A percentile compares a stretch with the other conserved stretches of the same genome.
Conservation (phyloP, 1,140 invertebrate genomes). For the Zaprionus capensis region DNA sequence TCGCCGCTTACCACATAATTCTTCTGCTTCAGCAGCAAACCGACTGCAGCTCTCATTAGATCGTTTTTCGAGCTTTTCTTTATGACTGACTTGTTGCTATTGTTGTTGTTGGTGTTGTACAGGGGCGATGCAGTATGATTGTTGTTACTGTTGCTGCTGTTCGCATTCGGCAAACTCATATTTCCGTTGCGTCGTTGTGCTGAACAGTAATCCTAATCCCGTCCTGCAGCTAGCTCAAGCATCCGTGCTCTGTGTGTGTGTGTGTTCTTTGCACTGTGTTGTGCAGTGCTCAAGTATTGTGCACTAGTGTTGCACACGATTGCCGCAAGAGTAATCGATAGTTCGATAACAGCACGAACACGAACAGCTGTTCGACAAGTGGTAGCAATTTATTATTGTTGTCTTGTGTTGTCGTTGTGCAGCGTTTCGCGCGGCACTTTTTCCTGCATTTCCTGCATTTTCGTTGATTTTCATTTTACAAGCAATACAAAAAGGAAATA, state of each 20-base stretch:
- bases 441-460: constrained; percentile 11
- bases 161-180: constrained; percentile 72
- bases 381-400: constrained; percentile 27
- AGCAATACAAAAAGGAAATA: constrained; percentile 2
- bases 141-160: constrained; percentile 44
- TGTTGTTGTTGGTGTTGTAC: constrained; percentile 46
- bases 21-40: constrained; percentile 77
- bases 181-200: constrained; percentile 43
- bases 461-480: constrained; percentile 2
- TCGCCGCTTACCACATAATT: constrained; percentile 76
- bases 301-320: constrained; percentile 23
- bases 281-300: constrained; percentile 4
- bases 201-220: constrained; percentile 63
- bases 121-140: constrained; percentile 61
- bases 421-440: constrained; percentile 27
- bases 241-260: constrained; percentile 36
- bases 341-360: background rate
- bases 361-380: constrained; percentile 38
- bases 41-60: constrained; percentile 76
- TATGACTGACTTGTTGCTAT: constrained; percentile 56
- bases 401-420: constrained; percentile 35
- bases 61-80: constrained; percentile 76
- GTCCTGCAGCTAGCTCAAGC: constrained; percentile 55
- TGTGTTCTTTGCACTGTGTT: constrained; percentile 40
- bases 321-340: background rate